Conservation (phyloP, 2,113 vertebrate genomes). For the Callospermophilus lateralis region DNA sequence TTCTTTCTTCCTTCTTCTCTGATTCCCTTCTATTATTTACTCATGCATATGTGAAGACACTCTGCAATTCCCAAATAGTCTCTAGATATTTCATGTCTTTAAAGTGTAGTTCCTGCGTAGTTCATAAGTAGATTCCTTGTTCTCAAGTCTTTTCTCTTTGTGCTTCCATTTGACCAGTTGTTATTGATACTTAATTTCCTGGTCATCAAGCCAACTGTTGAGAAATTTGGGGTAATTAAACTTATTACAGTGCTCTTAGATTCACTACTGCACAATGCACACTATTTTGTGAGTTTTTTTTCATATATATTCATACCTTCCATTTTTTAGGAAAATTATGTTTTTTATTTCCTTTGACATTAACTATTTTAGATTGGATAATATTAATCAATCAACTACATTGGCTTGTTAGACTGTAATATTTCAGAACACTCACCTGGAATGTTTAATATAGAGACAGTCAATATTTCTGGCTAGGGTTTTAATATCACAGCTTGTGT, state of each 20-base stretch:
- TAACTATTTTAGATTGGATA: not conserved
- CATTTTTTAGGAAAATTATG: not conserved
- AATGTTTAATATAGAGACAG: not conserved
- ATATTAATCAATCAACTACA: not conserved
- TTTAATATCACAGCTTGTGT: not conserved
- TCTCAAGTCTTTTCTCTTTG: not conserved
- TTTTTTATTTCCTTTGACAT: not conserved
- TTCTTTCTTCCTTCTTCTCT: not conserved
- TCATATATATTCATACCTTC: not conserved
- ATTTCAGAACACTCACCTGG: not conserved
- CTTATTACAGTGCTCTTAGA: not conserved
- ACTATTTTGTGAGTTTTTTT: not conserved
- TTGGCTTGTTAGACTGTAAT: not conserved
- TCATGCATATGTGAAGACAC: not conserved
- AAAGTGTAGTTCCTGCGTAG: not conserved
- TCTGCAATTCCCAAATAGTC: not conserved
- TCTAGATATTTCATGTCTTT: not conserved
- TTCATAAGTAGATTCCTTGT: not conserved
- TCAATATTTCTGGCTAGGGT: not conserved
- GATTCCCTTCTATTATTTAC: not conserved
- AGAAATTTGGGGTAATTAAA: not conserved
- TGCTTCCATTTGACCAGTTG: not conserved
- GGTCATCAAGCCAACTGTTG: not conserved
- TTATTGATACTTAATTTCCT: not conserved
- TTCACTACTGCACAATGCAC: not conserved